These are phyloP conservation scores for Eriosoma lanigerum DNA, from an alignment of 1,140 invertebrate species.

Conservation along the genomic window DNA sequence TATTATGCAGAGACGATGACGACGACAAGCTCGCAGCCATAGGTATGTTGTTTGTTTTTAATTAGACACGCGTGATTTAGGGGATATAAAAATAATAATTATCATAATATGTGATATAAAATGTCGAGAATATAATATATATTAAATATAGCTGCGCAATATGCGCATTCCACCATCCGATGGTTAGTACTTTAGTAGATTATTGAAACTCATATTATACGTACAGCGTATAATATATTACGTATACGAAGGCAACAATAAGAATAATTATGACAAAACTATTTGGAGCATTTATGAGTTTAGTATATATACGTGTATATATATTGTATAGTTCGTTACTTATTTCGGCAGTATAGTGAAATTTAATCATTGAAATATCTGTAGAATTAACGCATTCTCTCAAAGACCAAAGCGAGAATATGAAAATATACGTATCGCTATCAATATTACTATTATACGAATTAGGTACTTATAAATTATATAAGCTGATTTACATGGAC, in stretches of 20 bases:
- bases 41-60: conserved; percentile 36
- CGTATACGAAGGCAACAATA: too few relatives aligned
- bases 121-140: neutral
- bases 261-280: neutral
- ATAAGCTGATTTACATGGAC: too few relatives aligned
- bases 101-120: neutral
- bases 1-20: neutral
- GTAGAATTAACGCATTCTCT: neutral
- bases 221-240: too few relatives aligned
- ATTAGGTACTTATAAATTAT: too few relatives aligned
- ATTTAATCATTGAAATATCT: neutral
- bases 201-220: too few relatives aligned
- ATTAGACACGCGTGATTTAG: conserved; percentile 5
- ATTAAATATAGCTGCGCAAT: neutral
- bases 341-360: neutral
- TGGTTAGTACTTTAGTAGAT: too few relatives aligned
- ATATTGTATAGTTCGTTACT: too few relatives aligned
- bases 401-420: neutral
- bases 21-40: neutral
- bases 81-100: neutral
- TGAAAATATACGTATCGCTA: too few relatives aligned
- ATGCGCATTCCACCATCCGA: neutral
- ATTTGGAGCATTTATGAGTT: neutral
- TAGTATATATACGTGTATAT: too few relatives aligned
- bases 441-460: too few relatives aligned